These are phyloP conservation scores for Cetoscarus ocellatus DNA, from an alignment of 2,797 vertebrate species.

Conservation along the genomic window DNA sequence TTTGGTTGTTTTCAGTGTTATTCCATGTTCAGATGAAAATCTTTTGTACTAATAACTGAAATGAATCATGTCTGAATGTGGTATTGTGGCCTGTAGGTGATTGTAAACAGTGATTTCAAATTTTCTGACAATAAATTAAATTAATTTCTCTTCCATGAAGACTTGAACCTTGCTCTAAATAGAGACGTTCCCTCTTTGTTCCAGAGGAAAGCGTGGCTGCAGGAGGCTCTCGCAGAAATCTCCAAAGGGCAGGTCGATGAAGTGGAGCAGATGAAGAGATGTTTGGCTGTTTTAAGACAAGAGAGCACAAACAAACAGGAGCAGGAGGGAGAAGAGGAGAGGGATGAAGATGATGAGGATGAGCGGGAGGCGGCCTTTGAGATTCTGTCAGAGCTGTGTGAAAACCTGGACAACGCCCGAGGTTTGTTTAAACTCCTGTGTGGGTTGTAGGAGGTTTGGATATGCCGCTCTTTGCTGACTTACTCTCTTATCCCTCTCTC, in stretches of 20 bases:
- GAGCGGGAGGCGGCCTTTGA: slow-evolving; percentile 84
- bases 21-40: no score
- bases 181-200: not conserved
- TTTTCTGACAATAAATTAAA: no score
- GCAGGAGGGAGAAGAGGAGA: slow-evolving; percentile 64
- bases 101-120: no score
- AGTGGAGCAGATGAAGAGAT: slow-evolving; percentile 90
- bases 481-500: no score
- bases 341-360: slow-evolving; percentile 72
- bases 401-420: slow-evolving; percentile 86
- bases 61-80: no score
- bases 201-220: slow-evolving; percentile 88
- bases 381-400: slow-evolving; percentile 89
- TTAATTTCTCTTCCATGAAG: no score
- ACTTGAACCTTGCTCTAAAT: not conserved
- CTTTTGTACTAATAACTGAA: no score
- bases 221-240: slow-evolving; percentile 86
- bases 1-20: no score
- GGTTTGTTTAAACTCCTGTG: slow-evolving; percentile 62
- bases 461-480: no score
- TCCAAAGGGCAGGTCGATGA: slow-evolving; percentile 89
- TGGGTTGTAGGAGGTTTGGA: no score
- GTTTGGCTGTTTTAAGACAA: slow-evolving; percentile 79
- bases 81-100: no score
- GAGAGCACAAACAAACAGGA: slow-evolving; percentile 40